These are phyloP conservation scores for Acrocephalus scirpaceus DNA, from an alignment of 2,797 vertebrate genomes.

Conservation along the genomic window DNA sequence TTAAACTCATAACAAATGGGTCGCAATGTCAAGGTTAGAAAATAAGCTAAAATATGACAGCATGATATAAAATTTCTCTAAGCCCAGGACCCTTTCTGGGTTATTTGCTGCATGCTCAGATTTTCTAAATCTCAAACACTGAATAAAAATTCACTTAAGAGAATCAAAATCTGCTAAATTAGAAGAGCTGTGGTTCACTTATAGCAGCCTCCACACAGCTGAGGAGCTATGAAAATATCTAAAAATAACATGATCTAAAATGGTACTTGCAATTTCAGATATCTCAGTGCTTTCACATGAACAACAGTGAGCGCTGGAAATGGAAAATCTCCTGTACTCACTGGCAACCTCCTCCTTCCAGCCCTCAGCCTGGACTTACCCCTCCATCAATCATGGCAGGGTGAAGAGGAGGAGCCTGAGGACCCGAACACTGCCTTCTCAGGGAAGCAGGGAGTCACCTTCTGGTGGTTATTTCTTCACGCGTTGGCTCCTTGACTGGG, in stretches of 20 bases:
- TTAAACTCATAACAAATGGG: constrained; percentile 43
- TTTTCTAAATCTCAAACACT: background rate
- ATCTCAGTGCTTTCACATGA: background rate
- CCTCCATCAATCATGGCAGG: background rate
- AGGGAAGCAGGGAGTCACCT: background rate
- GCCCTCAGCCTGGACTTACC: background rate
- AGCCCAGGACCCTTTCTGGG: background rate
- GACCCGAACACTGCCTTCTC: background rate
- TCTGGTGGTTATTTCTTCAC: background rate
- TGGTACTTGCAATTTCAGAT: background rate
- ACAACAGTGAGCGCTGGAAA: background rate
- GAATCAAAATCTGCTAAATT: background rate
- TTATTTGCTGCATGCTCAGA: background rate
- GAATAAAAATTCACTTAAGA: background rate
- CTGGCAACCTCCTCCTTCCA: background rate
- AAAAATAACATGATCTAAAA: constrained; percentile 1
- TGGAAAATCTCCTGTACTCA: background rate
- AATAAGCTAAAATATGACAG: constrained; percentile 11
- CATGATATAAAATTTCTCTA: background rate
- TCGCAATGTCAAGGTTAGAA: constrained; percentile 14
- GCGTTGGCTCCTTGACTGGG: background rate
- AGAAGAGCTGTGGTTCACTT: background rate
- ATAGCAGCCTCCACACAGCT: background rate
- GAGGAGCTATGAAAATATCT: constrained; percentile 17
- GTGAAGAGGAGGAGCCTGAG: background rate